phyloP scores from a whole-genome alignment of 1,140 invertebrate species.

The Agrilus planipennis region DNA sequence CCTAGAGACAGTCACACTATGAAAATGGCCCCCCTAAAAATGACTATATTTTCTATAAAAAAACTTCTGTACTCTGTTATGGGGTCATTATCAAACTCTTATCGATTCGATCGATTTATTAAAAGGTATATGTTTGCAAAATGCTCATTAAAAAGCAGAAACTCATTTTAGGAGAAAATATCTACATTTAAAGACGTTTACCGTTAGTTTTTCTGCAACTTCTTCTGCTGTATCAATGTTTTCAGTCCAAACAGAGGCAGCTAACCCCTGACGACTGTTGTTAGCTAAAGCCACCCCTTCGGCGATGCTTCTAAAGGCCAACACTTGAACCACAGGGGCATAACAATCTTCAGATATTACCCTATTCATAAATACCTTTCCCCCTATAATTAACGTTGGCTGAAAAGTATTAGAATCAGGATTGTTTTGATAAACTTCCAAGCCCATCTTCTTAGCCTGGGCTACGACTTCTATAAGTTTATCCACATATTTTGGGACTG shows the following conservation, averaged over 20 bases:
- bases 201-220: slow-evolving; percentile 36
- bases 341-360: slow-evolving; percentile 27
- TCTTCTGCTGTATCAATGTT: slow-evolving; percentile 43
- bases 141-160: background rate
- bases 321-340: slow-evolving; percentile 35
- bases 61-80: background rate
- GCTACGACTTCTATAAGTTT: slow-evolving; percentile 10
- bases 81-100: background rate
- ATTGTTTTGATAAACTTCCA: slow-evolving; percentile 18
- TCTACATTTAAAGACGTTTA: slow-evolving; percentile 12
- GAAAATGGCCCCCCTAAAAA: background rate
- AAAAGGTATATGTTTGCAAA: background rate
- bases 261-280: slow-evolving; percentile 40
- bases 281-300: slow-evolving; percentile 46
- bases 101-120: background rate
- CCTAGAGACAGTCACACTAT: background rate
- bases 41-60: background rate
- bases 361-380: slow-evolving; percentile 18
- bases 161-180: background rate
- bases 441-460: slow-evolving; percentile 15
- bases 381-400: slow-evolving; percentile 20
- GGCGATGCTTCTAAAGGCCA: slow-evolving; percentile 47
- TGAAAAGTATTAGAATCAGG: slow-evolving; percentile 3
- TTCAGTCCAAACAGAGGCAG: slow-evolving; percentile 45
- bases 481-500: slow-evolving; percentile 11